Base-by-base conservation (phyloP, 35 echinoderm and acorn worm genomes). In the Ophiothrix spiculata region DNA sequence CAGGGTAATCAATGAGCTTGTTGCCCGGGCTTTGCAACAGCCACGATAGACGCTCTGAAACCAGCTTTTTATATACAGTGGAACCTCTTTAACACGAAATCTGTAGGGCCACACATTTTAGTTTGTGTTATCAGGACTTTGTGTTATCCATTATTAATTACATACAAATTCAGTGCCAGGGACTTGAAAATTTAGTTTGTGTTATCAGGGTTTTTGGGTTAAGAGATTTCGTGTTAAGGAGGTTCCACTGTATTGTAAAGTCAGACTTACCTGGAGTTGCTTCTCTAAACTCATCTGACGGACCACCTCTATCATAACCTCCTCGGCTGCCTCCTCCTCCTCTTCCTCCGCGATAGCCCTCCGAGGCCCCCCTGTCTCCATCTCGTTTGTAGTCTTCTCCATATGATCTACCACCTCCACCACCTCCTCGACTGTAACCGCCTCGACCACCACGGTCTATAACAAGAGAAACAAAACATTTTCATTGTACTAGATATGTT, bases 261-360 rank as follows among this genome's bases (percentile, higher is more conserved):
- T 37, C 13, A 35, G 40, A 45, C 85, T 88, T 79, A 92, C 94
- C 94, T 86, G 94, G 56, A 42, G 90, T 89, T 35, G 90, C 87
- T 90, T 97, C 94, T 83, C 73, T 97, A 35, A 97, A 92, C 15
- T 92, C 90, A 4, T 97, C 86, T 83, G 46, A 46, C 35, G 81
- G 85, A 21, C 49, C 79, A 36, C 54, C 39, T 39, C 64, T 80
- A 31, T 87, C 78, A 33, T 60, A 25, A 32, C 86, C 82, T n/a
- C 36, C 25, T 17, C 46, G 40, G 1, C 85, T 39, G 38, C 56
- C 76, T 80, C 82, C 82, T 32, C 80, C 63, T 78, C 81, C 45
- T 35, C 86, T 76, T 25, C 63, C 82, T n/a, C 78, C 90, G 35
- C 81, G 35, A 25, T 54, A 39, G 1, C 84, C 87, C 33, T 83